Evolutionary conservation across 2,888 invertebrate species (phyloP), one percentile per base, ranked within the genome.

Genomic region (Stomorhina lunata): DNA sequence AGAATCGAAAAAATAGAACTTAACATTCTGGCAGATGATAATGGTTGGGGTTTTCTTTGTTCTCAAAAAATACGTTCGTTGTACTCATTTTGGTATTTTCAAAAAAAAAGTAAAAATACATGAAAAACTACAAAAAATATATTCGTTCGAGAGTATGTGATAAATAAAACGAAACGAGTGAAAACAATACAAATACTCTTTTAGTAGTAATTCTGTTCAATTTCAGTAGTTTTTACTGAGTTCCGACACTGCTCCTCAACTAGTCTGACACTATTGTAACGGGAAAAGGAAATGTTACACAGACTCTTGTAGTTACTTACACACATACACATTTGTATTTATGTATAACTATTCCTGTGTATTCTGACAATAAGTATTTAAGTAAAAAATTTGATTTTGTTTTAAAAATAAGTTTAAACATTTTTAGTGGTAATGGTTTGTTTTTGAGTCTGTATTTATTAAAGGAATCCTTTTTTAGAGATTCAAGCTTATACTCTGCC

Each of bases 21-120:
- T n/a, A 61, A 68, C 12, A 50, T 53, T 32, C 59, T 20, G 22
- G 2, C 17, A 43, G 57, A 48, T 76, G 66, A n/a, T n/a, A n/a
- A n/a, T n/a, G n/a, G n/a, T 55, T 55, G 37, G 32, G 40, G 17
- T 22, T 76, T 84, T 79, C 84, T 66, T 81, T 79, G 76, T 76
- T 75, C 75, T 43, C 22, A 27, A 72, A 72, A 65, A 25, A 43
- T 69, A 78, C 68, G 53, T 71, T 69, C 73, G 80, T 77, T 83
- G 80, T 85, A 79, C 75, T 57, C 61, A 71, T 80, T 71, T 66
- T 59, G 63, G 72, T 34, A 59, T 69, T 69, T 48, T 27, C 66
- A 71, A 85, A 87, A 86, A 87, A 87, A 85, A 66, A 78, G 71
- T 84, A 84, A 53, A 20, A n/a, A 12, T 15, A 45, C 55, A 61